Base-by-base conservation (phyloP, 2,113 vertebrate genomes). In the Nasalis larvatus region DNA sequence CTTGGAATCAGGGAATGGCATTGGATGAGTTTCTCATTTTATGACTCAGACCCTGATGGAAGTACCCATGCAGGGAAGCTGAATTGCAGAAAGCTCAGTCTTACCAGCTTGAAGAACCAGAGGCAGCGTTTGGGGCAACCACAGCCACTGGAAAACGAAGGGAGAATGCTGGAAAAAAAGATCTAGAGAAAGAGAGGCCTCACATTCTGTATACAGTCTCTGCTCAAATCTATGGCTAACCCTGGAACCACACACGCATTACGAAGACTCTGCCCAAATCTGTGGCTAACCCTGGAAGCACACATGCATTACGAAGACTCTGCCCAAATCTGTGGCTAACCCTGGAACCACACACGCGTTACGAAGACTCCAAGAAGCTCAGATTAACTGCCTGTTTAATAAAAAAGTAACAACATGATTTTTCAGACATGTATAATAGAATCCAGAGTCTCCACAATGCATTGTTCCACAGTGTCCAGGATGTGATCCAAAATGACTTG, bases 1-100 rank as follows among this genome's bases (percentile, higher is more conserved):
- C 37, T 56, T 47, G 49, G 76, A 54, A 37, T 21, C 12, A 49
- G 58, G 17, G 47, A 60, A 1, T 4, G 14, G 1, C 3, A 3
- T 2, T 9, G 9, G 0, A 1, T 52, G 25, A 17, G 8, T 56
- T 52, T 56, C 30, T 68, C 11, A 0, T 54, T 37, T 47, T 7
- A 3, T 60, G 56, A 54, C 25, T 56, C n/a, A 27, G 0, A 42
- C 68, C 8, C 3, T 35, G 49, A 77, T 6, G 4, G 30, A 42
- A 25, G 42, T 25, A 10, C 23, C 89, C 0, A 0, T 20, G 6
- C 52, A 32, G 40, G 35, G 40, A 69, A 30, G 87, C 35, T 0
- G 6, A 45, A 9, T 56, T 77, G 42, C 68, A 47, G 77, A 81
- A 85, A 49, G 68, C 40, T 52, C n/a, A 25, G 20, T 80, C 56